A percentile compares a stretch with the other conserved stretches of the same genome.
phyloP scores from a whole-genome alignment of 2,888 invertebrate genomes.

The Dinocampus coccinellae region DNA sequence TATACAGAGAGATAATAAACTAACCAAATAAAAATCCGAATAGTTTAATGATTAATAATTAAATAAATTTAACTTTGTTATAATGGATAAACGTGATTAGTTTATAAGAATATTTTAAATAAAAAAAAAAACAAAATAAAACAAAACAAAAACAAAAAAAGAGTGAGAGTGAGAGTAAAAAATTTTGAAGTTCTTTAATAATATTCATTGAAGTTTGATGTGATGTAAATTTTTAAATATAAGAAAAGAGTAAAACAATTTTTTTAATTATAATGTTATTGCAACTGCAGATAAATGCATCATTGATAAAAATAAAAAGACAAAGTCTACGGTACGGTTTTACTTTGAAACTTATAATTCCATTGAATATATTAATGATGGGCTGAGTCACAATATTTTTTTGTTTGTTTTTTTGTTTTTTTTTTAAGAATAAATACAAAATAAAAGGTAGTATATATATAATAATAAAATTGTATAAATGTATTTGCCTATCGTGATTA shows the following conservation, averaged over 20 bases:
- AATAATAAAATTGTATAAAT: background rate
- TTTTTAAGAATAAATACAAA: too few species aligned
- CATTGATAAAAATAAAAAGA: background rate
- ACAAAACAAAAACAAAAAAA: background rate
- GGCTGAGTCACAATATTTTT: background rate
- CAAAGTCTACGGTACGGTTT: background rate
- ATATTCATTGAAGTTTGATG: background rate
- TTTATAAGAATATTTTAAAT: background rate
- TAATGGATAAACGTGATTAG: background rate
- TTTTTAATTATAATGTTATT: conserved; percentile 51
- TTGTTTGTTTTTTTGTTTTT: too few species aligned
- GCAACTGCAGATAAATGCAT: conserved; percentile 45
- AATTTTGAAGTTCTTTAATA: background rate
- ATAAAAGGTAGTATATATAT: background rate
- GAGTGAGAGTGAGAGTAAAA: background rate
- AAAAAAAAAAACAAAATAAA: background rate
- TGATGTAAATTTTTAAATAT: conserved; percentile 42
- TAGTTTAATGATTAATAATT: background rate
- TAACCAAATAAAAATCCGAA: background rate
- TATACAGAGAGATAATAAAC: background rate
- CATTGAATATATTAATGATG: background rate
- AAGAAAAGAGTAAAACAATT: conserved; percentile 39
- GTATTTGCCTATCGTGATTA: background rate
- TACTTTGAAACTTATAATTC: background rate
- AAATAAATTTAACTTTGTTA: background rate